phyloP scores from a whole-genome alignment of 2,888 invertebrate genomes.

The Philereme transversata region DNA sequence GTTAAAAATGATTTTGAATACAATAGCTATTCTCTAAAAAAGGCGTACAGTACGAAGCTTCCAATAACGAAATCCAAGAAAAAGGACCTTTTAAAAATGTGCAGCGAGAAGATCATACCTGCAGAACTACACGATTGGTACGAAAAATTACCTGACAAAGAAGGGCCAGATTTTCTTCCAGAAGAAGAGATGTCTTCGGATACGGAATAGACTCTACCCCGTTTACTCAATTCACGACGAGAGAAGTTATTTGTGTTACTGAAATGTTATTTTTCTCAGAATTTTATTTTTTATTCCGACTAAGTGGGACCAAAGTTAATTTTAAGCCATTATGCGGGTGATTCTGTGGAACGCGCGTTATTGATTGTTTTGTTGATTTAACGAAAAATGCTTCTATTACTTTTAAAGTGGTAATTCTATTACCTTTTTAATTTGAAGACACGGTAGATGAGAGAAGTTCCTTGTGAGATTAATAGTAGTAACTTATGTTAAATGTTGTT shows the following conservation, averaged over 20 bases:
- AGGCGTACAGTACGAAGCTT: slow-evolving; percentile 5
- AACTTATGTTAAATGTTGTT: too few species aligned
- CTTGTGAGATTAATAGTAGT: too few species aligned
- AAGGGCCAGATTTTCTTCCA: slow-evolving; percentile 11
- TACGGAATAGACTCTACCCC: neutral
- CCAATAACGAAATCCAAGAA: slow-evolving; percentile 10
- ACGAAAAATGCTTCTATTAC: too few species aligned
- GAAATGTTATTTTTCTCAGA: neutral
- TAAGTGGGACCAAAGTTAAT: too few species aligned
- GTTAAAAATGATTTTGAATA: slow-evolving; percentile 1
- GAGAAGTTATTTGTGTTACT: neutral
- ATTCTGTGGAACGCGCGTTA: neutral
- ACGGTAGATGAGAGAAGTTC: too few species aligned
- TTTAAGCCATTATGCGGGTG: too few species aligned
- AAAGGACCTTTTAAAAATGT: slow-evolving; percentile 12
- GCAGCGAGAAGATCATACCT: slow-evolving; percentile 14
- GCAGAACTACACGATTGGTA: slow-evolving; percentile 16
- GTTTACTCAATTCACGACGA: too few species aligned
- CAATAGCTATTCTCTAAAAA: slow-evolving; percentile 2
- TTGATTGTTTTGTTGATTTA: neutral
- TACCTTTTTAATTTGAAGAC: too few species aligned
- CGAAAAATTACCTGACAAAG: slow-evolving; percentile 11
- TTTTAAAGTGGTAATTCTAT: too few species aligned
- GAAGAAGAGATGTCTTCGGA: slow-evolving; percentile 8
- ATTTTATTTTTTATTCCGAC: neutral